Evolutionary conservation across 2,888 invertebrate genomes (phyloP).

Genomic region (Gryllus longicercus): DNA sequence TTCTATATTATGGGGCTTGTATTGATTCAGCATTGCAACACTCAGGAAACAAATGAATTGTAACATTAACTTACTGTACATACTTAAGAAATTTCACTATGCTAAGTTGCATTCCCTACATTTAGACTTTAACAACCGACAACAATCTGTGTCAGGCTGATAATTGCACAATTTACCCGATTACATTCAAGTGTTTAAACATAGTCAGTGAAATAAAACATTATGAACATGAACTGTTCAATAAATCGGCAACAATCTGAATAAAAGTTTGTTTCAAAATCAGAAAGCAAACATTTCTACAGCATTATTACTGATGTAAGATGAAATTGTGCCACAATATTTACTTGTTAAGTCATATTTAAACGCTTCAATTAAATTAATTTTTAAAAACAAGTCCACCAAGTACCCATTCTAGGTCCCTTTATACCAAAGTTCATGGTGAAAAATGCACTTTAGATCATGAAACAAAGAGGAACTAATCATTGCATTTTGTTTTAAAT

Average conservation of each 20-base stretch:
- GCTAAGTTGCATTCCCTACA: not conserved
- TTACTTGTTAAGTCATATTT: not conserved
- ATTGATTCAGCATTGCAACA: slow-evolving; percentile 17
- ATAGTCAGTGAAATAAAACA: not conserved
- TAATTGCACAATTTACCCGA: slow-evolving; percentile 84
- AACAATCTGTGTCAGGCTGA: slow-evolving; percentile 18
- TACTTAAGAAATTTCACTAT: not conserved
- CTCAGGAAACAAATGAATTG: not conserved
- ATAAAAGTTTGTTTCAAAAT: not conserved
- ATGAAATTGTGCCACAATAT: not conserved
- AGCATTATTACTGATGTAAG: not conserved
- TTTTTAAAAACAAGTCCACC: too few species aligned
- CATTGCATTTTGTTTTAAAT: too few species aligned
- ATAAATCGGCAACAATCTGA: not conserved
- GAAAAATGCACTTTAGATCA: too few species aligned
- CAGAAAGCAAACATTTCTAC: not conserved
- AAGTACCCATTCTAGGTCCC: too few species aligned
- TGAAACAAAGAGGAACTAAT: too few species aligned
- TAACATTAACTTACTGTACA: slow-evolving; percentile 17
- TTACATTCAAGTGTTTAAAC: slow-evolving; percentile 39
- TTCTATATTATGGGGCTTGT: slow-evolving; percentile 2
- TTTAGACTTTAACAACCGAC: not conserved
- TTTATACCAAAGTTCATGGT: too few species aligned
- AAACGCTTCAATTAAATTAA: too few species aligned
- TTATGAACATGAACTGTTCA: not conserved